Percentiles rank a stretch among this genome's conserved stretches.
Evolutionary conservation across 2,888 invertebrate genomes (phyloP).

Genomic region (Notodonta dromedarius): DNA sequence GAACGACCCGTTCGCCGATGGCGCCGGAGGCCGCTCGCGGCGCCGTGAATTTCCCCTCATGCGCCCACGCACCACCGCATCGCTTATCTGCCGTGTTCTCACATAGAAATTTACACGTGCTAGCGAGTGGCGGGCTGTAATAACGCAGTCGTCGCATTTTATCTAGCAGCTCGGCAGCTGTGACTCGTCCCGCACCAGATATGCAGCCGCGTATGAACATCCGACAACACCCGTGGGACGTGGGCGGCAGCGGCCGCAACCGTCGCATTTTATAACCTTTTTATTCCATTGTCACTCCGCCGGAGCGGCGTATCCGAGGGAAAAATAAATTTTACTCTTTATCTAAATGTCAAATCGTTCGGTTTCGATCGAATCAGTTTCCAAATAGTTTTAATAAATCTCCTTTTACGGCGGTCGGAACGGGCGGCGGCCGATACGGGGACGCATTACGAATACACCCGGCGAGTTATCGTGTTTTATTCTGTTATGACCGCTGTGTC

Average conservation of each 20-base stretch:
- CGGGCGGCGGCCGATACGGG: conserved; percentile 71
- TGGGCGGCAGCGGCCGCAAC: conserved; percentile 74
- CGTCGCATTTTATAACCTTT: conserved; percentile 82
- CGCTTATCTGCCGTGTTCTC: conserved; percentile 77
- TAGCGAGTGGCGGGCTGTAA: conserved; percentile 72
- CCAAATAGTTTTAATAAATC: conserved; percentile 85
- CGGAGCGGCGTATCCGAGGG: conserved; percentile 70
- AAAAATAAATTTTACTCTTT: conserved; percentile 83
- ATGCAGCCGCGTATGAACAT: conserved; percentile 61
- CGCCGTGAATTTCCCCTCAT: conserved; percentile 63
- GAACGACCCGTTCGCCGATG: conserved; percentile 27
- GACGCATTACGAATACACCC: conserved; percentile 75
- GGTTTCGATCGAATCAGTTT: conserved; percentile 83
- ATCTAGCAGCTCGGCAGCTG: conserved; percentile 70
- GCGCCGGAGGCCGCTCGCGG: conserved; percentile 54
- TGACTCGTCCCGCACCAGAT: conserved; percentile 54
- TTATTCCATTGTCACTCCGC: conserved; percentile 82
- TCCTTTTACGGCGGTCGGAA: conserved; percentile 78
- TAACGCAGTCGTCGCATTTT: conserved; percentile 50
- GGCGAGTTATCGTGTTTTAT: conserved; percentile 80
- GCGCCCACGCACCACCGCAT: conserved; percentile 65
- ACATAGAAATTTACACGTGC: conserved; percentile 82
- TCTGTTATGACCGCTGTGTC: conserved; percentile 77
- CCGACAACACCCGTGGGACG: conserved; percentile 74
- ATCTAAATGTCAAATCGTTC: conserved; percentile 85